Percentiles rank a stretch among this genome's conserved stretches.
Conservation (phyloP, 2,888 invertebrate genomes). For the Synergus laeviventris region DNA sequence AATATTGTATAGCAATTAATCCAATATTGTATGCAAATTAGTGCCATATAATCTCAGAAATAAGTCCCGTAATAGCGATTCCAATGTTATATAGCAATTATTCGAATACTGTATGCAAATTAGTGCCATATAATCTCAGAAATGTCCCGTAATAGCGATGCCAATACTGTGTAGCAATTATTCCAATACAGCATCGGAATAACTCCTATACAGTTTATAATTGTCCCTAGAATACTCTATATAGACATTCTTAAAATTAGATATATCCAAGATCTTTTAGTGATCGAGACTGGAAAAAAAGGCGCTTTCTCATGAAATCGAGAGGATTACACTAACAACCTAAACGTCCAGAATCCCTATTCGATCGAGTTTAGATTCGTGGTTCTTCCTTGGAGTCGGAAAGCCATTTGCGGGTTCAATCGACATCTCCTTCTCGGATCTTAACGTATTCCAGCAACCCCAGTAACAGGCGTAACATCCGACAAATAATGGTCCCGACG, state of each 20-base stretch:
- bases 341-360: constrained; percentile 47
- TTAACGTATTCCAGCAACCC: constrained; percentile 59
- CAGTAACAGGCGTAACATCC: constrained; percentile 54
- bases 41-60: too few species aligned
- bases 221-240: too few species aligned
- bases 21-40: too few species aligned
- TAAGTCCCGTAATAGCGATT: too few species aligned
- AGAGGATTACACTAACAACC: constrained; percentile 45
- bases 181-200: too few species aligned
- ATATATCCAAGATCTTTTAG: not conserved
- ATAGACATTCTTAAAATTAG: not conserved
- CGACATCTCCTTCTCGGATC: constrained; percentile 58
- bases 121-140: too few species aligned
- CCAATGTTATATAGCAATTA: too few species aligned
- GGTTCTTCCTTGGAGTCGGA: constrained; percentile 56
- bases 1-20: too few species aligned
- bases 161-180: too few species aligned
- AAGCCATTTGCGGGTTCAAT: constrained; percentile 60
- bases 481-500: constrained; percentile 63
- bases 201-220: too few species aligned
- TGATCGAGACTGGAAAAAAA: not conserved
- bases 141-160: too few species aligned
- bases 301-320: constrained; percentile 8
- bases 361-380: constrained; percentile 48
- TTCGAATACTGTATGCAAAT: too few species aligned